A percentile compares a stretch with the other conserved stretches of the same genome.
Conservation (phyloP, 2,113 vertebrate species). For the Gasterosteus nipponicus region DNA sequence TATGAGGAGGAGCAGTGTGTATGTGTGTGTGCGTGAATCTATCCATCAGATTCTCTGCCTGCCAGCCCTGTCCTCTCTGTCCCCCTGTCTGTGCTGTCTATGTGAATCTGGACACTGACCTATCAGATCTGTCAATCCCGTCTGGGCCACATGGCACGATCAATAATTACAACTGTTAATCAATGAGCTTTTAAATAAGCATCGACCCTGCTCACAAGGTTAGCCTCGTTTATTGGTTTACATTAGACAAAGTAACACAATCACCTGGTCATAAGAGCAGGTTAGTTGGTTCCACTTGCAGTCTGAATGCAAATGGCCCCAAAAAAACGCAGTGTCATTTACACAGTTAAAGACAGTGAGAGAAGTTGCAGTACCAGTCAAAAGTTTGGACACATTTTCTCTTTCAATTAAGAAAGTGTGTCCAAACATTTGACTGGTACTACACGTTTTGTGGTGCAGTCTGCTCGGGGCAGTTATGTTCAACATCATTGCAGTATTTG, state of each 20-base stretch:
- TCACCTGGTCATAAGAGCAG: constrained; percentile 55
- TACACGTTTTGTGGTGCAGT: not conserved
- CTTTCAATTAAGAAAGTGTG: no score
- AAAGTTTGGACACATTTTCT: no score
- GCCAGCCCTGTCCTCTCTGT: not conserved
- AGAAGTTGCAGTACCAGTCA: not conserved
- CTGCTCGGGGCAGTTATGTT: not conserved
- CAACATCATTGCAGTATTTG: not conserved
- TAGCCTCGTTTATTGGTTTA: constrained; percentile 78
- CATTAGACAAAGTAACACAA: constrained; percentile 76
- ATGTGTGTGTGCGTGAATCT: not conserved
- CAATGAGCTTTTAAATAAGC: constrained; percentile 86
- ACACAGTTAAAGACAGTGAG: not conserved
- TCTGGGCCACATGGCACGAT: constrained; percentile 77
- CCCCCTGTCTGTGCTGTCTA: constrained; percentile 2
- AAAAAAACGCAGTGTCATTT: no score
- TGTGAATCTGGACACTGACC: constrained; percentile 49
- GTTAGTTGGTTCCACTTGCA: constrained; percentile 10
- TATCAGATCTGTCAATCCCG: constrained; percentile 77
- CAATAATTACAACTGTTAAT: constrained; percentile 88
- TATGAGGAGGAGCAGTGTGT: constrained; percentile 25
- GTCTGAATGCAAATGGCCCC: not conserved
- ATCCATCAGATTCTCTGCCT: constrained; percentile 15
- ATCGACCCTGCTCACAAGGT: constrained; percentile 80
- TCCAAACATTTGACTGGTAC: no score